Base-by-base conservation (phyloP, 1,140 invertebrate genomes). In the Drosophila kikkawai region DNA sequence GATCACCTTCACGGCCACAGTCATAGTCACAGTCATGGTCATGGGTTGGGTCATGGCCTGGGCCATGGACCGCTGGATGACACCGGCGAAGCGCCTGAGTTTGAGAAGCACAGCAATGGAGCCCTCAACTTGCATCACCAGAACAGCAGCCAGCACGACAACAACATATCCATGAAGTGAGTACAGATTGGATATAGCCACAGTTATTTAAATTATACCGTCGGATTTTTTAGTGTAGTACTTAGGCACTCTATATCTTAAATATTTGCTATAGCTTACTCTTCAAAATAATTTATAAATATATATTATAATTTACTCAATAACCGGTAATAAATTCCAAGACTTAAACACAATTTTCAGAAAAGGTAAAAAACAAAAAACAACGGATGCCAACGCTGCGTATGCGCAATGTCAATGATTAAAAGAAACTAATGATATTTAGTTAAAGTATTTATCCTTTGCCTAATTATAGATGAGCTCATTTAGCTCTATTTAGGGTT, bases 121-220 rank as follows among this genome's bases (percentile, higher is more conserved):
- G 79, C 82, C 11, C 78, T 92, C 39, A 91, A 91, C 45, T 71
- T 92, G 75, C 91, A 91, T 36, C 84, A 92, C 65, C 74, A 59
- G 45, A 75, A 65, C 66, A 82, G 32, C 53, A 79, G 48, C 36
- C 74, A 77, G 55, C 80, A 90, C 19, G 91, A 92, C 36, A 88
- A 92, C 51, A 88, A 92, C 60, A 81, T 92, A 77, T 90, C 91
- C 61, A 91, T 92, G 91, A 92, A 92, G 91, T 92, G 60, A 87
- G 91, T 91, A 37, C 3, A 13, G 9, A 6, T 11, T 3, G 22
- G 19, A 7, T 22, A 22, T 22, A 22, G 22, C 22, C 22, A 22
- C 1, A 22, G 22, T 22, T 22, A 22, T 22, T 22, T 22, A 22
- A 22, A 22, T 22, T 22, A 19, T 19, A 19, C 19, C 19, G 19